Evolutionary conservation across 2,113 vertebrate genomes (phyloP), one percentile per base, ranked within the genome.

Genomic region (Elanoides forficatus): DNA sequence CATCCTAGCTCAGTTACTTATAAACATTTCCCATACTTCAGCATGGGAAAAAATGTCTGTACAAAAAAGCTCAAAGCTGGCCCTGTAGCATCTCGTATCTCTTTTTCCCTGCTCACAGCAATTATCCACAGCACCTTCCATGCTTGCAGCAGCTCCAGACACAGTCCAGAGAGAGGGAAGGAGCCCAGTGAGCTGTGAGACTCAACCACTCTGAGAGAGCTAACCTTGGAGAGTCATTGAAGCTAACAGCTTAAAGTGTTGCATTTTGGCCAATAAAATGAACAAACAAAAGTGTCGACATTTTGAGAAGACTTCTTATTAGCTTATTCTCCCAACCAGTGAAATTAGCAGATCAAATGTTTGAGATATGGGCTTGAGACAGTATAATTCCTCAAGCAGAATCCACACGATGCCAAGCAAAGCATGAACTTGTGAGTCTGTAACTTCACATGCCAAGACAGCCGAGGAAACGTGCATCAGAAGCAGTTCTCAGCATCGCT

Each of bases 201-300:
- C 16, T 32, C 1, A 1, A 9, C 2, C 17, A 6, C 67, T 26
- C 53, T 30, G 43, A 87, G n/a, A 7, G 1, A 7, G 34, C 8
- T 50, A 16, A 60, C 26, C 17, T 72, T 42, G 72, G 87, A 67
- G 16, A 67, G 36, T 38, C 30, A 12, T n/a, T 21, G 22, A 87
- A 58, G 25, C 6, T 5, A n/a, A 58, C 8, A 25, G 14, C 50
- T 55, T 63, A 68, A 63, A 55, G 40, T 27, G 7, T 38, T 29
- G 4, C 8, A 6, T 6, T 56, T 71, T 47, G 10, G 27, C 17
- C 50, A 27, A 29, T 15, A 7, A 63, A 81, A 43, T 0, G 5
- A 74, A 34, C 3, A 36, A 34, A 45, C 15, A 7, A 16, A 29
- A 9, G 18, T 12, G 15, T 7, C 14, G 67, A 10, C 7, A 19